phyloP scores from a whole-genome alignment of 2,888 invertebrate species.

The Crocallis elinguaria region DNA sequence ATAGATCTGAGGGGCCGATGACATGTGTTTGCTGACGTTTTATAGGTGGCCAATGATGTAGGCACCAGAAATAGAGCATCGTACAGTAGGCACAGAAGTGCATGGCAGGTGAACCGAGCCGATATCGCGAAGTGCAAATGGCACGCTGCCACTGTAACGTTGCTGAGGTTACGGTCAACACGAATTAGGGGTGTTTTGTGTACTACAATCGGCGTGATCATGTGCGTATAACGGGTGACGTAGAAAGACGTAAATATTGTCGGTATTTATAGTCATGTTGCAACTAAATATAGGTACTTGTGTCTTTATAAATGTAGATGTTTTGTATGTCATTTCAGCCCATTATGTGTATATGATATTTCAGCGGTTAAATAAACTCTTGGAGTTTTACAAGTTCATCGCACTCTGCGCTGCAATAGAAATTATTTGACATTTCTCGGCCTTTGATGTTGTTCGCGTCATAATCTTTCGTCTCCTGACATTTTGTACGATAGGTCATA shows the following conservation, averaged over 20 bases:
- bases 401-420: constrained; percentile 36
- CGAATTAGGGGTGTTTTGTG: constrained; percentile 28
- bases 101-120: constrained; percentile 67
- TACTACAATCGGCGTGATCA: constrained; percentile 12
- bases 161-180: constrained; percentile 57
- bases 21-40: constrained; percentile 69
- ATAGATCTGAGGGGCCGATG: constrained; percentile 57
- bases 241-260: not conserved
- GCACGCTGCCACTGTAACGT: constrained; percentile 51
- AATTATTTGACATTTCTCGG: constrained; percentile 47
- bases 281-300: not conserved
- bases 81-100: constrained; percentile 42
- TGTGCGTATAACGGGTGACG: constrained; percentile 9
- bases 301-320: not conserved
- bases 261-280: constrained; percentile 9
- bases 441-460: constrained; percentile 50
- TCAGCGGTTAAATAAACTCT: constrained; percentile 7
- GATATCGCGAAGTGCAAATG: constrained; percentile 48
- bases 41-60: constrained; percentile 69
- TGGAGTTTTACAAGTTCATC: constrained; percentile 42
- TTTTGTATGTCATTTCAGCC: constrained; percentile 7
- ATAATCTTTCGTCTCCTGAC: constrained; percentile 34
- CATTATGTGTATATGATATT: constrained; percentile 21
- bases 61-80: constrained; percentile 61
- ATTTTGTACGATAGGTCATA: no score